A percentile compares a stretch with the other conserved stretches of the same genome.
Conservation (phyloP, 2,113 vertebrate genomes). For the Callospermophilus lateralis region DNA sequence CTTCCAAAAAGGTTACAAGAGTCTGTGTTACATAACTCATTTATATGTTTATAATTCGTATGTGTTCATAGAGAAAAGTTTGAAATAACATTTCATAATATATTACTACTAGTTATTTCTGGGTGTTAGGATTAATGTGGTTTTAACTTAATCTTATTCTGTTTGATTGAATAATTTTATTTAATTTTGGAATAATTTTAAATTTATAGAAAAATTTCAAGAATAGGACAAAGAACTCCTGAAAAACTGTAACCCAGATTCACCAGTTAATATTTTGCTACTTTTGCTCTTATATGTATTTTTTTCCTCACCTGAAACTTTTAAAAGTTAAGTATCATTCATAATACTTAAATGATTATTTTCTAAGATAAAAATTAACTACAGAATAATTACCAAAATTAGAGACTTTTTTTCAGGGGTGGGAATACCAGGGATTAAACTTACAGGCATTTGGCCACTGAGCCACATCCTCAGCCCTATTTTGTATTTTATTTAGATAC, state of each 20-base stretch:
- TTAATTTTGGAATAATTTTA: constrained; percentile 48
- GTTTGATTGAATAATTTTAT: constrained; percentile 44
- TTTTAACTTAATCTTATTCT: constrained; percentile 35
- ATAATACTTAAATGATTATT: neutral
- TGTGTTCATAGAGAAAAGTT: neutral
- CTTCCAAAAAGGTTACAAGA: neutral
- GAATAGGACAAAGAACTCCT: constrained; percentile 36
- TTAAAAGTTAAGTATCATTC: neutral
- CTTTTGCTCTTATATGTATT: neutral
- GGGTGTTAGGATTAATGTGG: neutral
- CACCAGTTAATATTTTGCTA: neutral
- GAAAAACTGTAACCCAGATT: neutral
- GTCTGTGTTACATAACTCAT: neutral
- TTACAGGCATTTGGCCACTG: too few relatives aligned
- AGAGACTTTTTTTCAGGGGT: neutral
- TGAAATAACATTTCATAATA: constrained; percentile 7
- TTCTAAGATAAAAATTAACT: constrained; percentile 15
- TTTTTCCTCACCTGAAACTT: neutral
- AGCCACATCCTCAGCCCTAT: too few relatives aligned
- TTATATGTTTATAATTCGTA: neutral
- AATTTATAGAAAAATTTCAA: constrained; percentile 56
- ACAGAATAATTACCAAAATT: constrained; percentile 12
- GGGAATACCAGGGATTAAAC: too few relatives aligned
- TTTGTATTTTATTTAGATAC: neutral
- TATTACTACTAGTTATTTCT: constrained; percentile 34